Evolutionary conservation across 2,113 vertebrate species (phyloP).

Genomic region (Hemibagrus wyckioides): DNA sequence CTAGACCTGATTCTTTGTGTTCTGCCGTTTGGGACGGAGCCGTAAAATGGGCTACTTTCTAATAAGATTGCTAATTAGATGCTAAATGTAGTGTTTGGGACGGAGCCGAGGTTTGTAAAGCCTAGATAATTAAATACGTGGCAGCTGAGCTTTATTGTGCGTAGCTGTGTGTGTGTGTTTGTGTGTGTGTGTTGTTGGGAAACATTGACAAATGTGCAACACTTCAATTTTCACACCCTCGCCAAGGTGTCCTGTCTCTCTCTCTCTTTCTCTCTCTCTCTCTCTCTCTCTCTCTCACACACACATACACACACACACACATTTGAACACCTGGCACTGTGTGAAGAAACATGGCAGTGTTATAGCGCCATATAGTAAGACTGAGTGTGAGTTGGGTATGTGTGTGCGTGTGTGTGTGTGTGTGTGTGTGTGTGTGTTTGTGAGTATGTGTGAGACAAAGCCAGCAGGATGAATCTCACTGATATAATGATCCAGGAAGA

Average conservation of each 20-base stretch:
- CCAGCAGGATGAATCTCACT: not conserved
- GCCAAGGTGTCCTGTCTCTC: not conserved
- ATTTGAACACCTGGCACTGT: constrained; percentile 27
- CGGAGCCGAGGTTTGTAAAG: constrained; percentile 5
- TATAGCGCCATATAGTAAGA: not conserved
- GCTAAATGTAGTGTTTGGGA: constrained; percentile 24
- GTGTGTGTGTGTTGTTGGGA: constrained; percentile 34
- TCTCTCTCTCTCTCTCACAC: not conserved
- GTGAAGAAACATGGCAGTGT: not conserved
- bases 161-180: constrained; percentile 7
- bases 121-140: constrained; percentile 18
- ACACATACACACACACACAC: constrained; percentile 12
- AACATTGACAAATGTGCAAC: constrained; percentile 25
- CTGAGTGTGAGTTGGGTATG: not conserved
- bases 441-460: not conserved
- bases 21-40: not conserved
- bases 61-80: constrained; percentile 15
- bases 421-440: constrained; percentile 11
- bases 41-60: not conserved
- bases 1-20: not conserved
- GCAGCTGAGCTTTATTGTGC: constrained; percentile 19
- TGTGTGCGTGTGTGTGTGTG: not conserved
- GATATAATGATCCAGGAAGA: constrained; percentile 6
- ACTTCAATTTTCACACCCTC: constrained; percentile 23
- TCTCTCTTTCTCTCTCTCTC: not conserved